Evolutionary conservation across 2,888 invertebrate species (phyloP), one percentile per base, ranked within the genome.

Genomic region (Acleris emargana): DNA sequence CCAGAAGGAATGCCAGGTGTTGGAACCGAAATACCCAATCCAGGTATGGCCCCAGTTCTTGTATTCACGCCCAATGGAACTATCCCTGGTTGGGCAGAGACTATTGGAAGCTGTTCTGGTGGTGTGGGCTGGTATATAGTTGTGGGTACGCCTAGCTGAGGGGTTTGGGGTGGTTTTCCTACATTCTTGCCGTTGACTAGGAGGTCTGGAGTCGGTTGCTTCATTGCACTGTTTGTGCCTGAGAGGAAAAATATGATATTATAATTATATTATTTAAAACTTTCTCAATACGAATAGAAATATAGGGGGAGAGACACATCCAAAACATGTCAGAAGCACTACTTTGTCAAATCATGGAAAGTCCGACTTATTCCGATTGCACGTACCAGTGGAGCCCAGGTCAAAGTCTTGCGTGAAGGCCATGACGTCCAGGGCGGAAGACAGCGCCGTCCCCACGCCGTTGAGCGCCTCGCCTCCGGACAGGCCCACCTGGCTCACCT

Each of bases 391-490:
- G 42, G 75, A 72, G 0, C 77, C 78, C 3, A 95, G 81, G 71
- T 95, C 95, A 64, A 96, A 89, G 80, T 97, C 97, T 73, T 95
- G 95, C 11, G 97, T 95, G 85, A 96, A 97, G 0, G 97, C 95
- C 93, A 98, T 95, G 71, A 97, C 96, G 80, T 97, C 97, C 62
- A 97, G 93, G 1, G 97, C 96, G 16, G 95, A 94, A 4, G 95
- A 95, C 52, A 97, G 86, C 0, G 96, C 96, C 38, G 92, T 86
- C 0, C 88, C 92, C 5, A 92, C 91, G 1, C 91, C 89, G 1
- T 87, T 90, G 0, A 91, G 89, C 13, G 91, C 82, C 63, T 89
- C 86, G 1, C 87, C 87, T 2, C 64, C 64, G 1, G 64, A 66
- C 20, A 66, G 50, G 1, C 86, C 84, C 54, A 88, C 76, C 0